phyloP scores from a whole-genome alignment of 2,113 vertebrate genomes.

The Danio rerio region DNA sequence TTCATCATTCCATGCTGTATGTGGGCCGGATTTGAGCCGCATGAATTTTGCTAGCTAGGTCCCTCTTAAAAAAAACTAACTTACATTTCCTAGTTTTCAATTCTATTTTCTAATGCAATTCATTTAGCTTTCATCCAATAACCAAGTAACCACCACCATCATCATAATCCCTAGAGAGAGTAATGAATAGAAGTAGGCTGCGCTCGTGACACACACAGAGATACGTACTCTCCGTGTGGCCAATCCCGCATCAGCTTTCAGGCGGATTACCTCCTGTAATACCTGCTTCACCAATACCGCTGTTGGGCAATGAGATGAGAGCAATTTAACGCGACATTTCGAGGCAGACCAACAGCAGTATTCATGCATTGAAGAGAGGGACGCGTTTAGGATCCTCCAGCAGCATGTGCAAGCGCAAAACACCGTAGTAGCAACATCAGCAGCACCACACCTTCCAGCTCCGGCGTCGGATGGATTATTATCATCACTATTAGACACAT shows the following conservation, averaged over 20 bases:
- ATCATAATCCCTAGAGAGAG: no score
- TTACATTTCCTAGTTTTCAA: no score
- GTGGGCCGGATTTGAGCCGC: no score
- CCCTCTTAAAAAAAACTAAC: no score
- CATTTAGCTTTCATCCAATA: no score
- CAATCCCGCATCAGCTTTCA: slow-evolving; percentile 13
- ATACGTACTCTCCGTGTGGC: slow-evolving; percentile 2
- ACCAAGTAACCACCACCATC: no score
- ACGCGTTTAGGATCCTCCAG: not conserved
- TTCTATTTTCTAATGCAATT: no score
- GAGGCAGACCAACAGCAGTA: slow-evolving; percentile 66
- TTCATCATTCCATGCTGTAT: no score
- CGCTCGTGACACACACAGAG: not conserved
- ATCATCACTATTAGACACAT: not conserved
- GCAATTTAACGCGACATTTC: slow-evolving; percentile 36
- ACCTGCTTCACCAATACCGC: not conserved
- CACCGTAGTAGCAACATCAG: not conserved
- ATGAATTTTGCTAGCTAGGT: no score
- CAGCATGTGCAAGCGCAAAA: slow-evolving; percentile 34
- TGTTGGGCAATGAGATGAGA: not conserved
- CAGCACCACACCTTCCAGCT: slow-evolving; percentile 7
- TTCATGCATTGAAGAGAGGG: slow-evolving; percentile 8
- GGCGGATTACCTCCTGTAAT: slow-evolving; percentile 24
- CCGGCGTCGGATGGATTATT: not conserved
- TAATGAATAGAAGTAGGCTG: not conserved